These are phyloP conservation scores for Pararge aegeria DNA, from an alignment of 1,140 invertebrate species.

Conservation along the genomic window DNA sequence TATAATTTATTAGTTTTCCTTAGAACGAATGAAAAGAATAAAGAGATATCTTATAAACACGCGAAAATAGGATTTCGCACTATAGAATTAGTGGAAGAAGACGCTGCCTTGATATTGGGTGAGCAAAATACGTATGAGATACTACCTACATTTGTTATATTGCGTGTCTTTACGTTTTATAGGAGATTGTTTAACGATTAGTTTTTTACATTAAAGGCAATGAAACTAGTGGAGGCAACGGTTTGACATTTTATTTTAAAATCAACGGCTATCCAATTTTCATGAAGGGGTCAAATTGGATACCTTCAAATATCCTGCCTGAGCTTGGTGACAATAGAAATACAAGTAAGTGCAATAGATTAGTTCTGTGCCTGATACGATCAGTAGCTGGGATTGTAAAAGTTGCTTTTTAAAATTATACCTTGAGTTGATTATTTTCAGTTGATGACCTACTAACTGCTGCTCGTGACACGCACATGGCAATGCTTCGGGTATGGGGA, in stretches of 20 bases:
- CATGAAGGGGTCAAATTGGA: constrained; percentile 98
- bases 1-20: constrained; percentile 85
- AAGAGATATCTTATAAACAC: constrained; percentile 66
- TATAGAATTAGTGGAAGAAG: constrained; percentile 87
- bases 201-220: constrained; percentile 48
- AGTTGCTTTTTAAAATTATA: no score
- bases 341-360: constrained; percentile 50
- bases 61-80: constrained; percentile 92
- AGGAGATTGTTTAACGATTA: no score
- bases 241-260: constrained; percentile 92
- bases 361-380: no score
- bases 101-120: constrained; percentile 71
- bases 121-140: constrained; percentile 6
- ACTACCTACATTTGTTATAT: no score
- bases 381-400: no score
- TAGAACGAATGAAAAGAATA: constrained; percentile 41
- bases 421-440: constrained; percentile 13
- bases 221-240: constrained; percentile 65
- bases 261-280: constrained; percentile 95
- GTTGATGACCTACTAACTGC: constrained; percentile 84
- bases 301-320: constrained; percentile 93
- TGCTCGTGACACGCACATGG: constrained; percentile 91
- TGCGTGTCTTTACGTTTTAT: no score
- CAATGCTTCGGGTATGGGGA: constrained; percentile 98
- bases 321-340: constrained; percentile 82